Evolutionary conservation across 1,140 invertebrate species (phyloP), one percentile per base, ranked within the genome.

Genomic region (Periplaneta americana): DNA sequence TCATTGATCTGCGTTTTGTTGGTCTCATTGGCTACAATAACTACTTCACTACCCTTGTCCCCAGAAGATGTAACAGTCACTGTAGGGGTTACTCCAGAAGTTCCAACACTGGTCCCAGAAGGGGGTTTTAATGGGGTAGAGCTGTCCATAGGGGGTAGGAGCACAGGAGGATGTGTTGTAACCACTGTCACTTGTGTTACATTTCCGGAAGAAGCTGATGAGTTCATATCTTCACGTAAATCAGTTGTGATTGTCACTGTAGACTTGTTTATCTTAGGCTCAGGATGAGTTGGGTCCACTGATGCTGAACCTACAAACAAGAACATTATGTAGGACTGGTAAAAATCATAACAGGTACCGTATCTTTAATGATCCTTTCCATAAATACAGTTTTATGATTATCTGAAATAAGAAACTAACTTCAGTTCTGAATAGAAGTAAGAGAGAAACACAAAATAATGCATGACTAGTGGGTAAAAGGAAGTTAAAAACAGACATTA

Each of bases 11-110:
- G 91, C 5, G 93, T 94, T 86, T 94, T 94, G 83, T 93, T 94
- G 2, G 91, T 91, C 83, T 94, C 93, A 81, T 95, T 95, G 0
- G 94, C 92, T 5, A 96, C 93, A 34, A 96, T 95, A 0, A 95
- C 91, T 31, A 95, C 95, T 85, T 96, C 94, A 48, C 88, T 89
- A 86, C 39, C 33, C 39, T 57, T 66, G 18, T 57, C 39, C 31
- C 13, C 31, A 17, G 13, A 9, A 32, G 80, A 77, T 34, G 36
- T 34, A 13, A 80, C 79, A 34, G 32, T 74, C 18, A 57, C 34
- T 5, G 74, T 66, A 17, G 34, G 80, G 32, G 36, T 15, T 15
- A 9, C 28, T 78, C 33, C 15, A 9, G 77, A 34, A 48, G 77
- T 32, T 31, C 31, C 34, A 77, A 34, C 15, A 9, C 33, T 22